These are phyloP conservation scores for Crotalus tigris DNA, from an alignment of 2,113 vertebrate genomes.

Conservation along the genomic window DNA sequence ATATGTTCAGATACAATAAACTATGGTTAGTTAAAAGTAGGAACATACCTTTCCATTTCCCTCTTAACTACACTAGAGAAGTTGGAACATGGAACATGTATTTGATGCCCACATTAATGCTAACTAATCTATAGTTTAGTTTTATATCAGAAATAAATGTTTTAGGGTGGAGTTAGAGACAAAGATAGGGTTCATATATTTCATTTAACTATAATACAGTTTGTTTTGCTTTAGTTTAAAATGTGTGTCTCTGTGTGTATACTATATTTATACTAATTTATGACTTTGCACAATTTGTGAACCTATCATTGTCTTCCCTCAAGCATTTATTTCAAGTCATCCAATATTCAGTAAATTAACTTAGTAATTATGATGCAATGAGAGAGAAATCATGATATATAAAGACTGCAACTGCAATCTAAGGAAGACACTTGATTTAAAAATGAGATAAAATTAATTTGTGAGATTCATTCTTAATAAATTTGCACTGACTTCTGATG, in stretches of 20 bases:
- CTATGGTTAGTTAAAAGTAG: neutral
- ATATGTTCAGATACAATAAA: neutral
- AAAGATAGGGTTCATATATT: neutral
- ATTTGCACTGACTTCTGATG: neutral
- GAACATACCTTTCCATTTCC: neutral
- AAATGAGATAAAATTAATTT: neutral
- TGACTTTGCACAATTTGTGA: neutral
- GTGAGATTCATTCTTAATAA: neutral
- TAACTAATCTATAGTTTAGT: neutral
- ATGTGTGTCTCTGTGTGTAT: neutral
- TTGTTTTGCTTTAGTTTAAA: neutral
- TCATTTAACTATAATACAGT: neutral
- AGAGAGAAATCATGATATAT: neutral
- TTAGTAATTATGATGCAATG: neutral
- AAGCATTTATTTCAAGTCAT: neutral
- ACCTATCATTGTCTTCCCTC: neutral
- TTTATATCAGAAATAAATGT: neutral
- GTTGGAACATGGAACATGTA: neutral
- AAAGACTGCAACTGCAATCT: neutral
- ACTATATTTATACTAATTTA: neutral
- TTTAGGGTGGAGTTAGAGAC: neutral
- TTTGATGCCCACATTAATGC: neutral
- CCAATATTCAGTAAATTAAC: neutral
- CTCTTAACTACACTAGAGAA: neutral
- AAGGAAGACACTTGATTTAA: neutral